Evolutionary conservation across 2,888 invertebrate species (phyloP).

Genomic region (Chironomus tentans): DNA sequence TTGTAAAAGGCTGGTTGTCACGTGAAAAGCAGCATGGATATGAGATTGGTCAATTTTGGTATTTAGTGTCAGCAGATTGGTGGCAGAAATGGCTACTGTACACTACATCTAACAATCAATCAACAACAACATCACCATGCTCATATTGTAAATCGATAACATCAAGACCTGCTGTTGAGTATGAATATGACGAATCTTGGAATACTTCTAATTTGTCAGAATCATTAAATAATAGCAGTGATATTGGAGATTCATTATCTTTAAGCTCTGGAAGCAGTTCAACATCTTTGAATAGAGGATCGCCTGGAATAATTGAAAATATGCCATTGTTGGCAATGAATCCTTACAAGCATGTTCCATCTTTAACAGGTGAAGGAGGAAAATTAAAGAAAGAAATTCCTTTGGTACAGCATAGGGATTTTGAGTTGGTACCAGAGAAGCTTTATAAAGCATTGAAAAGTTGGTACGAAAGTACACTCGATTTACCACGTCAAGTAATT

Average conservation of each 20-base stretch:
- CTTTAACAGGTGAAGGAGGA: conserved; percentile 82
- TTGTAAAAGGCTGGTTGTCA: conserved; percentile 72
- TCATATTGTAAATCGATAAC: conserved; percentile 41
- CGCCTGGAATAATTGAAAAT: conserved; percentile 71
- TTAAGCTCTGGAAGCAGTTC: conserved; percentile 49
- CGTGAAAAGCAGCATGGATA: conserved; percentile 68
- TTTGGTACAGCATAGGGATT: conserved; percentile 70
- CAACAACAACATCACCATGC: conserved; percentile 38
- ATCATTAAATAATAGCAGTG: conserved; percentile 54
- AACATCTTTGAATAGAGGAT: conserved; percentile 33
- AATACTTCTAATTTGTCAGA: conserved; percentile 49
- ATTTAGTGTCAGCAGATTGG: conserved; percentile 77
- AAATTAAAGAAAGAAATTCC: conserved; percentile 64
- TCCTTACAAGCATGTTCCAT: conserved; percentile 56
- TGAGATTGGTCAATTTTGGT: conserved; percentile 80
- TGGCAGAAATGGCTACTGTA: conserved; percentile 74
- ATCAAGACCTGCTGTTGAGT: conserved; percentile 27
- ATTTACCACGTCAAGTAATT: conserved; percentile 72
- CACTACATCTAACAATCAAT: conserved; percentile 40
- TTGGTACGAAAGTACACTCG: conserved; percentile 74
- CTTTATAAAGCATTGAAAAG: conserved; percentile 77
- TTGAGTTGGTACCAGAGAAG: conserved; percentile 76
- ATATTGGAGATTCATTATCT: conserved; percentile 48
- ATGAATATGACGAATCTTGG: conserved; percentile 56
- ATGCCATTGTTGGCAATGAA: conserved; percentile 55